Conservation (phyloP, 2,113 vertebrate genomes). For the Tyrannus savana region DNA sequence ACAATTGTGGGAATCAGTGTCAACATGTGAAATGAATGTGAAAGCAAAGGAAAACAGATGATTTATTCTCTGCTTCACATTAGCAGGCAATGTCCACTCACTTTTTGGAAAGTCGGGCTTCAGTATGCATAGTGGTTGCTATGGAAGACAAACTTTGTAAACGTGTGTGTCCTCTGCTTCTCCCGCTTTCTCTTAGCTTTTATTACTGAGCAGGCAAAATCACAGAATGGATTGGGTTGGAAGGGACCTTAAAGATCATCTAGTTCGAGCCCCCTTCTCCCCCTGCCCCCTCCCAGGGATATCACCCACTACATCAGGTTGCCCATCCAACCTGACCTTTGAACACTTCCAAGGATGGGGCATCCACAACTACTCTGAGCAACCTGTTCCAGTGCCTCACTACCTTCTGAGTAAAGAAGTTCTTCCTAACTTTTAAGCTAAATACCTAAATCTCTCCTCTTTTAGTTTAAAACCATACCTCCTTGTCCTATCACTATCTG, state of each 20-base stretch:
- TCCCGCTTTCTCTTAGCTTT: not conserved
- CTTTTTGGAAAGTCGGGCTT: not conserved
- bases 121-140: not conserved
- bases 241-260: not conserved
- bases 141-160: not conserved
- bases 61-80: not conserved
- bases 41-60: not conserved
- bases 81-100: not conserved
- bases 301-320: not conserved
- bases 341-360: not conserved
- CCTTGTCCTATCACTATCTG: not conserved
- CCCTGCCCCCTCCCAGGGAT: not conserved
- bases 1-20: fast-evolving
- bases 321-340: not conserved
- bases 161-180: not conserved
- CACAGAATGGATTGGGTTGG: not conserved
- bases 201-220: not conserved
- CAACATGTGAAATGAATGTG: not conserved
- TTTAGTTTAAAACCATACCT: not conserved
- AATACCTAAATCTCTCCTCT: not conserved
- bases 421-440: not conserved
- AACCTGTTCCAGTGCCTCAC: not conserved
- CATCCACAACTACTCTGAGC: not conserved
- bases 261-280: not conserved
- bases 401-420: not conserved